Evolutionary conservation across 2,888 invertebrate species (phyloP).

Genomic region (Sialis lutaria): DNA sequence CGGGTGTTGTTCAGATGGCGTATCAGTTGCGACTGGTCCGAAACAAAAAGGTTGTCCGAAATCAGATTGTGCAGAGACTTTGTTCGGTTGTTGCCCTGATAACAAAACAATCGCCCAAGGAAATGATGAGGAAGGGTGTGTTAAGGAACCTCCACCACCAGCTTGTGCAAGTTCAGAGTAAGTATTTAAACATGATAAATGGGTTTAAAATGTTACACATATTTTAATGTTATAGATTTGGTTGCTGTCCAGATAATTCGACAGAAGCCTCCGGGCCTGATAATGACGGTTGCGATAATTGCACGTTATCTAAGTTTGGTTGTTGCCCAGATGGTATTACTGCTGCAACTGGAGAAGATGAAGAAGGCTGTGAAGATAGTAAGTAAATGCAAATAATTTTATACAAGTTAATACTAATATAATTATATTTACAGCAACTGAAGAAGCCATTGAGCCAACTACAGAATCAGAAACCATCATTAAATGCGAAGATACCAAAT

Average conservation of each 20-base stretch:
- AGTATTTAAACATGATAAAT: conserved; percentile 7
- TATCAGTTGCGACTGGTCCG: conserved; percentile 57
- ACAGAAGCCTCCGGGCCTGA: conserved; percentile 35
- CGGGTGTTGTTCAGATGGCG: conserved; percentile 71
- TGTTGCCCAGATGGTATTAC: conserved; percentile 56
- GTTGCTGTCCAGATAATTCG: conserved; percentile 70
- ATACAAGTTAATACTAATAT: not conserved
- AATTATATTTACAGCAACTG: not conserved
- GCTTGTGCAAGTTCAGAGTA: conserved; percentile 38
- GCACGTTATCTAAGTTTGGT: conserved; percentile 28
- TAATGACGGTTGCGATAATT: conserved; percentile 7
- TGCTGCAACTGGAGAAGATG: conserved; percentile 42
- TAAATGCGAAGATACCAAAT: conserved; percentile 34
- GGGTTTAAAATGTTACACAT: not conserved
- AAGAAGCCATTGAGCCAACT: conserved; percentile 14
- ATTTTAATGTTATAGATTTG: conserved; percentile 36
- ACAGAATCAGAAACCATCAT: conserved; percentile 14
- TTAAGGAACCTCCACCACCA: conserved; percentile 37
- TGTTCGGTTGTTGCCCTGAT: conserved; percentile 80
- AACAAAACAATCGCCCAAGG: conserved; percentile 60
- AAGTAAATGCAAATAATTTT: not conserved
- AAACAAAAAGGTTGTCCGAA: conserved; percentile 59
- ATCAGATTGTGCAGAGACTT: conserved; percentile 51
- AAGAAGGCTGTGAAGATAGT: conserved; percentile 26
- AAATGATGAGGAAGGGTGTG: conserved; percentile 72